Evolutionary conservation across 2,113 vertebrate genomes (phyloP), one percentile per base, ranked within the genome.

Genomic region (Pagrus major): DNA sequence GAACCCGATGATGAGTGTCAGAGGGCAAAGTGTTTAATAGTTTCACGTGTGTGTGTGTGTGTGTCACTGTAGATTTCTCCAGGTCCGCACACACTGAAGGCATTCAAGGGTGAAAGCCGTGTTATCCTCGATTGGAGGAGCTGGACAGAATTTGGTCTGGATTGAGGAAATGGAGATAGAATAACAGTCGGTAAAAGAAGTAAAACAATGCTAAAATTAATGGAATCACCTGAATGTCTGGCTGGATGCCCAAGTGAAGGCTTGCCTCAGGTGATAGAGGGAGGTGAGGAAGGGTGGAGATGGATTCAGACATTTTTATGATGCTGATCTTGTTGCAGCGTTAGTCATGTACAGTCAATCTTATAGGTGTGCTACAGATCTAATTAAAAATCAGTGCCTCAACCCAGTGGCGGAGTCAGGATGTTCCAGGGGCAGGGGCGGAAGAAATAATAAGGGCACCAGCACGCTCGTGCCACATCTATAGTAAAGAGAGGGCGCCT

Each of bases 101-200:
- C 63, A 71, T 49, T 74, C 41, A 76, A 71, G 56, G 81, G 75
- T 74, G 76, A 80, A 71, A 49, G 49, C 37, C 0, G 2, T 67
- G 72, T 71, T 76, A 27, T 68, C 76, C 79, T 71, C 71, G 46
- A 68, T 83, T 55, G 59, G n/a, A n/a, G n/a, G n/a, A 20, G 16
- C 21, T 21, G 63, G 72, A 76, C 71, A 78, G 54, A 74, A 55
- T 80, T 70, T 74, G 76, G 47, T 1, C 8, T 59, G 77, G 68
- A 76, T 82, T 65, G 67, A 80, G 83, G 83, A 85, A 86, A 81
- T 35, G 9, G 58, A 76, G 74, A 84, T 44, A 52, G 42, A 86
- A 81, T 86, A 83, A 78, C 81, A 74, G n/a, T 66, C 4, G 18
- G 49, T 15, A 15, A 80, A 83, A 81, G 25, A 23, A 23, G 42